Conservation (phyloP, 2,113 vertebrate species). For the Semnornis frantzii region DNA sequence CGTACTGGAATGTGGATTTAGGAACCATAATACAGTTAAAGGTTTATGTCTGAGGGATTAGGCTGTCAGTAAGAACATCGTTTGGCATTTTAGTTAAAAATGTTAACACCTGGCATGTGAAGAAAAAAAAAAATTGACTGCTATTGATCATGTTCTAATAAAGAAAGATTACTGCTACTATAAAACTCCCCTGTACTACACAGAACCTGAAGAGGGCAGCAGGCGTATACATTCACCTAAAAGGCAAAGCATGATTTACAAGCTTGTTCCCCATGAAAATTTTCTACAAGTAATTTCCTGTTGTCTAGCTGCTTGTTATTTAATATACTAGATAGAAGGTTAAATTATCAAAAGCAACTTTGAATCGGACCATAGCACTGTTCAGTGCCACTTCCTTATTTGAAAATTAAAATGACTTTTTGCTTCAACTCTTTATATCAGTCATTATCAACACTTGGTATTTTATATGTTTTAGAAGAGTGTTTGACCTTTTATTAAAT, state of each 20-base stretch:
- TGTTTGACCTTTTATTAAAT: not conserved
- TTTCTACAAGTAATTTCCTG: not conserved
- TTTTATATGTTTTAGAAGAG: not conserved
- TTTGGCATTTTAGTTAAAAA: not conserved
- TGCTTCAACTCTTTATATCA: not conserved
- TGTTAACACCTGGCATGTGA: not conserved
- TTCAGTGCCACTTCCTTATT: not conserved
- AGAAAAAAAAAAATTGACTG: not conserved
- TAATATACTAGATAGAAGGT: not conserved
- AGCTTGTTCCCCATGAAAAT: not conserved
- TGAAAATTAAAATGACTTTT: not conserved
- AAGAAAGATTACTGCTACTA: not conserved
- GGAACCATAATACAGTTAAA: not conserved
- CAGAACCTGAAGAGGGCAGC: slow-evolving; percentile 15
- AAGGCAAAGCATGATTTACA: not conserved
- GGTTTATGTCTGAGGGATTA: not conserved
- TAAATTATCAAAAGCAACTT: slow-evolving; percentile 2
- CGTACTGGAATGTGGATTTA: not conserved
- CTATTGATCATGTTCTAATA: not conserved
- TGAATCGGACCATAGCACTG: not conserved
- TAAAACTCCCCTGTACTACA: not conserved
- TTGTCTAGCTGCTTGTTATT: not conserved
- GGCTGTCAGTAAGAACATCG: not conserved
- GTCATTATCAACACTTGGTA: not conserved
- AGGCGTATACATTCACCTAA: not conserved